These are phyloP conservation scores for Aphis gossypii DNA, from an alignment of 1,140 invertebrate genomes.

Conservation along the genomic window DNA sequence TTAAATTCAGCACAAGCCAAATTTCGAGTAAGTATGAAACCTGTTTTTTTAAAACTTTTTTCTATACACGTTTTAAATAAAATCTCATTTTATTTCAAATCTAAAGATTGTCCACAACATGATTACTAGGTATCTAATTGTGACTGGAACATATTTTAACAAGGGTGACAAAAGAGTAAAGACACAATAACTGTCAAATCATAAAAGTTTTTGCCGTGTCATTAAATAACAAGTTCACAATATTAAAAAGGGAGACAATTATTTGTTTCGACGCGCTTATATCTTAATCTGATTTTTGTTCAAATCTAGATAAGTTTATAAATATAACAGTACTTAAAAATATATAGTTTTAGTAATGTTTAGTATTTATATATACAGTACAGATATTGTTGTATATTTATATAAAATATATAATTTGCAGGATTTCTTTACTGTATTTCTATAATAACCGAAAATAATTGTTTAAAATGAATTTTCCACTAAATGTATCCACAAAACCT, in stretches of 20 bases:
- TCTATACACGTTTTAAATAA: background rate
- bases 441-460: slow-evolving; percentile 28
- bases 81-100: background rate
- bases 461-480: background rate
- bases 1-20: background rate
- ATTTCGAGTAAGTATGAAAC: background rate
- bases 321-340: background rate
- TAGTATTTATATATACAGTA: background rate
- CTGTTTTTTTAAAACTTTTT: slow-evolving; percentile 9
- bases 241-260: slow-evolving; percentile 23
- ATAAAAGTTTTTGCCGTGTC: slow-evolving; percentile 30
- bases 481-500: background rate
- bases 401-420: background rate
- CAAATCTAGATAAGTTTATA: background rate
- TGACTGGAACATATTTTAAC: slow-evolving; percentile 37
- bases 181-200: slow-evolving; percentile 34
- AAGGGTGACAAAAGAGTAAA: slow-evolving; percentile 45
- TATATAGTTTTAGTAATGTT: background rate
- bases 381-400: background rate
- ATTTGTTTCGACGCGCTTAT: background rate
- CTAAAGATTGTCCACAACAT: slow-evolving; percentile 15
- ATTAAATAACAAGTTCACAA: slow-evolving; percentile 31
- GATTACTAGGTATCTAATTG: background rate
- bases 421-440: background rate
- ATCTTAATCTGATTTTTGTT: background rate